A percentile compares a stretch with the other conserved stretches of the same genome.
Conservation (phyloP, 2,797 vertebrate species). For the Xenops minutus region DNA sequence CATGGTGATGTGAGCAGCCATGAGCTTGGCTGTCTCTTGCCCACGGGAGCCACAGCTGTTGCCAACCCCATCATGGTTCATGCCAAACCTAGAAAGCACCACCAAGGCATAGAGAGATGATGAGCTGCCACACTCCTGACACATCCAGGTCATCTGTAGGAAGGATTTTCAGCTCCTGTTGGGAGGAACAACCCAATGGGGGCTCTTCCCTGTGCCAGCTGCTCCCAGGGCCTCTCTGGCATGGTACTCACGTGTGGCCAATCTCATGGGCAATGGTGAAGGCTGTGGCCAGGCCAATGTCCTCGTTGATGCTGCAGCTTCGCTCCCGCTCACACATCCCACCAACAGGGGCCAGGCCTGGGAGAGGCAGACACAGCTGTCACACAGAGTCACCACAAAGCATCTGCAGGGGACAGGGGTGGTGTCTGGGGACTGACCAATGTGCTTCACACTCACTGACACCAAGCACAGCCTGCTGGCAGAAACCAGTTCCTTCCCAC, state of each 20-base stretch:
- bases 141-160: accelerated
- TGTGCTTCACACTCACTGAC: accelerated
- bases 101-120: not conserved
- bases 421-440: accelerated
- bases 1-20: conserved; percentile 99
- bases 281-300: conserved; percentile 95
- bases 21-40: conserved; percentile 96
- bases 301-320: conserved; percentile 98
- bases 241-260: conserved; percentile 91
- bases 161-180: not conserved
- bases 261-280: conserved; percentile 99
- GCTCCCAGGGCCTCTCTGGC: not conserved
- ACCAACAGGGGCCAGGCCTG: conserved; percentile 94
- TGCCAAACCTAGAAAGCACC: conserved; percentile 85
- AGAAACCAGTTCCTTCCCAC: not conserved
- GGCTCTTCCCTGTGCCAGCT: not conserved
- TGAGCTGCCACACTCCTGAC: not conserved
- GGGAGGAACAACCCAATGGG: not conserved
- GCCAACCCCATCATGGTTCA: conserved; percentile 97
- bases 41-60: conserved; percentile 92
- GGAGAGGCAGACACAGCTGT: not conserved
- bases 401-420: accelerated
- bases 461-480: not conserved
- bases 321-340: conserved; percentile 97
- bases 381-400: not conserved